phyloP scores from a whole-genome alignment of 2,888 invertebrate species.

The Oegoconia quadripuncta region DNA sequence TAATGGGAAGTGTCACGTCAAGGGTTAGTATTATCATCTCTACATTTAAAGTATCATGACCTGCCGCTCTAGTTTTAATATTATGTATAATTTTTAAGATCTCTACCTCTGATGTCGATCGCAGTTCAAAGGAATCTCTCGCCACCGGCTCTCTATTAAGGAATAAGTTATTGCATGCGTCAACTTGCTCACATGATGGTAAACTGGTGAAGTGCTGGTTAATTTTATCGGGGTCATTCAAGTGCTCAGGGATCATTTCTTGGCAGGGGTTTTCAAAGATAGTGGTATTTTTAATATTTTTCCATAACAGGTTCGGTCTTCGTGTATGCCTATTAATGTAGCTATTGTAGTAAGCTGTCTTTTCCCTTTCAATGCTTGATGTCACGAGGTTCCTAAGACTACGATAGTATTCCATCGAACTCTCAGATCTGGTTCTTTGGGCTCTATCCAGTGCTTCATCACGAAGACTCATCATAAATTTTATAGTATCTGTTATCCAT shows the following conservation, averaged over 20 bases:
- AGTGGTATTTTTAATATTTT: not conserved
- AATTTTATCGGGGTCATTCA: conserved; percentile 1
- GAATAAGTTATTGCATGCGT: conserved; percentile 1
- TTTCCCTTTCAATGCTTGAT: conserved; percentile 14
- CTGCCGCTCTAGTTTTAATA: not conserved
- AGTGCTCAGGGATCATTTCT: not conserved
- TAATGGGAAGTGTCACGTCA: not conserved
- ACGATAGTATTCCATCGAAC: conserved; percentile 3
- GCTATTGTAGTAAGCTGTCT: conserved; percentile 16
- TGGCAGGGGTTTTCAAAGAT: not conserved
- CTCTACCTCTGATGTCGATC: too few species aligned
- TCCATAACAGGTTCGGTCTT: conserved; percentile 12
- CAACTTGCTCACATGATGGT: too few species aligned
- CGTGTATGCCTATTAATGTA: conserved; percentile 15
- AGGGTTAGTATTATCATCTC: not conserved
- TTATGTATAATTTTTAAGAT: not conserved
- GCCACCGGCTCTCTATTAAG: conserved; percentile 3
- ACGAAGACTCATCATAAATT: conserved; percentile 17
- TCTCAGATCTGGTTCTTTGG: conserved; percentile 5
- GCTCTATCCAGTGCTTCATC: conserved; percentile 13
- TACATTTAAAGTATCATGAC: not conserved
- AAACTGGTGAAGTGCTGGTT: too few species aligned
- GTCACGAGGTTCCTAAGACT: conserved; percentile 15
- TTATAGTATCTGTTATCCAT: conserved; percentile 18
- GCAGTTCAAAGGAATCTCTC: too few species aligned